phyloP scores from a whole-genome alignment of 1,140 invertebrate species.

The Bombus affinis region DNA sequence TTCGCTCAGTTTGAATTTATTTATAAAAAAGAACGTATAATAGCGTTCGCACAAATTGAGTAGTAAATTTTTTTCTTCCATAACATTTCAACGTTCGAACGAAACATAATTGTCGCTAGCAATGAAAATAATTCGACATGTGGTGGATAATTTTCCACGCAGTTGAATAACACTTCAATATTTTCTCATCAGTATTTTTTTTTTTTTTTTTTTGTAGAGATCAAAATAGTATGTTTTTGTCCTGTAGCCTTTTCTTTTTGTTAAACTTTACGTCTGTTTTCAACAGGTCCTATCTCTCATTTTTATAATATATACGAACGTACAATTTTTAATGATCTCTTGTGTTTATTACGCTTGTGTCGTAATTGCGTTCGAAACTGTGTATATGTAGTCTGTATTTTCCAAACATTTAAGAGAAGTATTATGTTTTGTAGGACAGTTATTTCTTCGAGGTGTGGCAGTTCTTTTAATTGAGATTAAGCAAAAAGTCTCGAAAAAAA shows the following conservation, averaged over 20 bases:
- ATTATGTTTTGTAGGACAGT: constrained; percentile 39
- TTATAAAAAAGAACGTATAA: neutral
- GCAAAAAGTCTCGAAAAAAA: constrained; percentile 42
- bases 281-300: neutral
- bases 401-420: constrained; percentile 34
- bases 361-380: constrained; percentile 46
- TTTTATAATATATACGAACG: constrained; percentile 25
- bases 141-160: constrained; percentile 30
- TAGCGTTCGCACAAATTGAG: neutral
- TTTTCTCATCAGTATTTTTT: constrained; percentile 35
- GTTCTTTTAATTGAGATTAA: constrained; percentile 23
- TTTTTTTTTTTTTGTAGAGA: neutral
- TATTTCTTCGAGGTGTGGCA: constrained; percentile 25
- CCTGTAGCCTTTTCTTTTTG: neutral
- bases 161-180: constrained; percentile 20
- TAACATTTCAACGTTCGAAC: neutral
- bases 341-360: constrained; percentile 35
- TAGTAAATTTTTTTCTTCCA: neutral
- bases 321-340: constrained; percentile 62
- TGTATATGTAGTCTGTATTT: constrained; percentile 57
- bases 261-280: constrained; percentile 18
- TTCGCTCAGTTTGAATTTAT: constrained; percentile 10
- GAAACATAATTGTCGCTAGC: neutral
- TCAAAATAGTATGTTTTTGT: constrained; percentile 2
- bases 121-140: constrained; percentile 43